Evolutionary conservation across 2,113 vertebrate genomes (phyloP).

Genomic region (Gadus chalcogrammus): DNA sequence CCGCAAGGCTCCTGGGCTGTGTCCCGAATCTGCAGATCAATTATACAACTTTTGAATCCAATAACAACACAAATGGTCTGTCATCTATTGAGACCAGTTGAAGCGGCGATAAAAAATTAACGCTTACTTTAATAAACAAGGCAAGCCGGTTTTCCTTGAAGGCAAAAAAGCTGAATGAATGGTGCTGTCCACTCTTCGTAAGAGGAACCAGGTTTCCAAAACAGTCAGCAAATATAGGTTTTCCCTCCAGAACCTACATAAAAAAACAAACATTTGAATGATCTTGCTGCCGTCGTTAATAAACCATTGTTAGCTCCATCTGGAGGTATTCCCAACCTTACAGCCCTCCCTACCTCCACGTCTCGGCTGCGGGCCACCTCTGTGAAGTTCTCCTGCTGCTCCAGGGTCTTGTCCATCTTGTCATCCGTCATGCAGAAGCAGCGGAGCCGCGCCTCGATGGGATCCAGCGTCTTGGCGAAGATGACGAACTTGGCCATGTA

Average conservation of each 20-base stretch:
- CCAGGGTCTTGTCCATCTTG: conserved; percentile 97
- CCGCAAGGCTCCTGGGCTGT: conserved; percentile 97
- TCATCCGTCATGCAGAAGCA: conserved; percentile 99
- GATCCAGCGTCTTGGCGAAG: conserved; percentile 96
- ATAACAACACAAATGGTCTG: not conserved
- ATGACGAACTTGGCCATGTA: conserved; percentile 99
- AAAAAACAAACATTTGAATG: not conserved
- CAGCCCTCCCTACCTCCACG: conserved; percentile 81
- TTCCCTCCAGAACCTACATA: conserved; percentile 91
- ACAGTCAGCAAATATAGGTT: conserved; percentile 97
- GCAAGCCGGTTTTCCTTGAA: conserved; percentile 98
- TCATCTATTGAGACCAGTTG: not conserved
- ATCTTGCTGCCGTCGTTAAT: not conserved
- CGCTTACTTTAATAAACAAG: conserved; percentile 92
- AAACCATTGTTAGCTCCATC: no score
- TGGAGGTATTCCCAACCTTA: not conserved
- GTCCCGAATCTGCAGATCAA: conserved; percentile 82
- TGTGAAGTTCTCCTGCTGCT: conserved; percentile 97
- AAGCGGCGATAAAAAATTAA: not conserved
- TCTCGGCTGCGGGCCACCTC: conserved; percentile 97
- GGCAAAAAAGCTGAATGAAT: conserved; percentile 97
- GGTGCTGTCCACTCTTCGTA: conserved; percentile 96
- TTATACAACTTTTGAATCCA: not conserved
- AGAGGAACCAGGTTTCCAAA: conserved; percentile 97
- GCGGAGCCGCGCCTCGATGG: conserved; percentile 90